Evolutionary conservation across 2,113 vertebrate species (phyloP).

Genomic region (Mus spicilegus): DNA sequence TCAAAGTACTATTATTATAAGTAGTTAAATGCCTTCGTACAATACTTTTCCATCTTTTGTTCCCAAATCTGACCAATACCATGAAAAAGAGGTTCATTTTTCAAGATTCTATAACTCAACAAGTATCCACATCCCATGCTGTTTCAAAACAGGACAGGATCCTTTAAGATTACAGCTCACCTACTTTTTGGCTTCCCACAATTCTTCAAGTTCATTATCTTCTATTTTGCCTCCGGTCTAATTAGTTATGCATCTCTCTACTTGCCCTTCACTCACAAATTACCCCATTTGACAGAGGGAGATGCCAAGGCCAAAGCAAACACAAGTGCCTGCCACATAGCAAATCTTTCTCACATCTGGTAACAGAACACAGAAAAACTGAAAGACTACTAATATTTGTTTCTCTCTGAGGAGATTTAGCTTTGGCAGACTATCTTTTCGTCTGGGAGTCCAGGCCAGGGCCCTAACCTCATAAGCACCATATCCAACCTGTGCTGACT

Average conservation of each 20-base stretch:
- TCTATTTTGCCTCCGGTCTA: slow-evolving; percentile 44
- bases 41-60: slow-evolving; percentile 57
- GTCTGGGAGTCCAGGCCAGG: slow-evolving; percentile 27
- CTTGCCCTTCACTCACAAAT: slow-evolving; percentile 59
- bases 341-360: slow-evolving; percentile 17
- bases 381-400: slow-evolving; percentile 37
- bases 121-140: slow-evolving; percentile 16
- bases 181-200: slow-evolving; percentile 18
- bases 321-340: neutral
- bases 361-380: slow-evolving; percentile 38
- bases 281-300: slow-evolving; percentile 48
- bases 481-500: neutral
- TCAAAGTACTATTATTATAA: slow-evolving; percentile 63
- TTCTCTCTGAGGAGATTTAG: slow-evolving; percentile 37
- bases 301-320: slow-evolving; percentile 48
- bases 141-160: neutral
- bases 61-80: slow-evolving; percentile 65
- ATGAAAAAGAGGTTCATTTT: slow-evolving; percentile 44
- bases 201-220: slow-evolving; percentile 23
- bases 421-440: slow-evolving; percentile 60
- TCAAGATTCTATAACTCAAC: slow-evolving; percentile 36
- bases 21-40: slow-evolving; percentile 43
- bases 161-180: neutral
- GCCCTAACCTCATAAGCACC: slow-evolving; percentile 27
- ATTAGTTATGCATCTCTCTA: slow-evolving; percentile 56